Evolutionary conservation across 2,797 vertebrate species (phyloP).

Genomic region (Sebastes taczanowskii): DNA sequence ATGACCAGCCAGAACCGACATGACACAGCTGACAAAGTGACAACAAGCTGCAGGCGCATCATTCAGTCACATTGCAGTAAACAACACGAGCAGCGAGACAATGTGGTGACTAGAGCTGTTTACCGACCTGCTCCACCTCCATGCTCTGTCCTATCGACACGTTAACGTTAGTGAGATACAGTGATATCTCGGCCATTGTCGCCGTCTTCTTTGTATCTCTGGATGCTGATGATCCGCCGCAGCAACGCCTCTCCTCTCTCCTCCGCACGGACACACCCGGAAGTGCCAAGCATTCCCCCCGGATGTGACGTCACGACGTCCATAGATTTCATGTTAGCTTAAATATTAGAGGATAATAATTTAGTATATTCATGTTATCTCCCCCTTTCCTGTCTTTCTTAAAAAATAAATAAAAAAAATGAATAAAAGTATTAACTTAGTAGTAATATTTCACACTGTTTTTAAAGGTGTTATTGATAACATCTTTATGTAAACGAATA

Average conservation of each 20-base stretch:
- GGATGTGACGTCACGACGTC: not conserved
- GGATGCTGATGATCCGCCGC: constrained; percentile 50
- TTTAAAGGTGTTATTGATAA: too few species aligned
- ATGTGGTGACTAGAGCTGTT: not conserved
- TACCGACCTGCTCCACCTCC: constrained; percentile 72
- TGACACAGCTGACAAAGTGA: constrained; percentile 2
- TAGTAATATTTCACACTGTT: too few species aligned
- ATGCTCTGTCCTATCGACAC: constrained; percentile 71
- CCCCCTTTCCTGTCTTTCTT: not conserved
- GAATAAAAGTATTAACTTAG: too few species aligned
- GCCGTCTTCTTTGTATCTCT: constrained; percentile 52
- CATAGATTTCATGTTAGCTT: not conserved
- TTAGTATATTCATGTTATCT: not conserved
- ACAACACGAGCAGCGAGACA: not conserved
- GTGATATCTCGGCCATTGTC: constrained; percentile 78
- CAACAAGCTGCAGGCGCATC: not conserved
- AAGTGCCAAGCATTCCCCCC: constrained; percentile 24
- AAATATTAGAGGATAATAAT: not conserved
- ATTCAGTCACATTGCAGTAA: not conserved
- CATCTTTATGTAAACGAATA: too few species aligned
- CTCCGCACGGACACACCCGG: constrained; percentile 47
- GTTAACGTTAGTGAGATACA: constrained; percentile 75
- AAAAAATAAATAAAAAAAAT: too few species aligned
- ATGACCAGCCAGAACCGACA: too few species aligned
- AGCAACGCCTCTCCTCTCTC: constrained; percentile 30